phyloP scores from a whole-genome alignment of 2,113 vertebrate genomes.

The Burhinus oedicnemus region DNA sequence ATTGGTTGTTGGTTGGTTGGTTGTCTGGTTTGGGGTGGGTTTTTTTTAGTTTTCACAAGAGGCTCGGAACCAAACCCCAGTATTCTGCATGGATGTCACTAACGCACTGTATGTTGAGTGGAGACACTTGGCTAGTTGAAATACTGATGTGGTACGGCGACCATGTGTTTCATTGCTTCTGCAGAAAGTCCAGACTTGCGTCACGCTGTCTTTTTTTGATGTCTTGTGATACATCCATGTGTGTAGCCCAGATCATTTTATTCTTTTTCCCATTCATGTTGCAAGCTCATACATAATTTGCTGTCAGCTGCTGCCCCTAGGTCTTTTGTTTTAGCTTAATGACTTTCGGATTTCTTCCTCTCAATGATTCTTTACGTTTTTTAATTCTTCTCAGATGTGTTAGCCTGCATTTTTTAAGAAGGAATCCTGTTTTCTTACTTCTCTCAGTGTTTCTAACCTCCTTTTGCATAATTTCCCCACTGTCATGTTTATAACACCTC shows the following conservation, averaged over 20 bases:
- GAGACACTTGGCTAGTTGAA: background rate
- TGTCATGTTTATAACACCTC: constrained; percentile 73
- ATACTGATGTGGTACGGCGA: background rate
- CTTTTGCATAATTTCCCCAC: constrained; percentile 54
- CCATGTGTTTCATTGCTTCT: background rate
- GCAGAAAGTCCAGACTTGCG: background rate
- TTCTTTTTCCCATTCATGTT: constrained; percentile 17
- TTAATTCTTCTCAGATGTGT: constrained; percentile 57
- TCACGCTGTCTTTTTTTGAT: background rate
- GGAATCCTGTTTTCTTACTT: constrained; percentile 57
- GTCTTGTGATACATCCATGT: background rate
- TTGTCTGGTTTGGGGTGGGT: background rate
- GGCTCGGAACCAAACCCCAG: background rate
- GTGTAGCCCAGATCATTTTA: constrained; percentile 29
- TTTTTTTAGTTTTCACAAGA: background rate
- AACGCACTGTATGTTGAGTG: background rate
- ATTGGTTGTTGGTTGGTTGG: background rate
- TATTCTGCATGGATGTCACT: background rate
- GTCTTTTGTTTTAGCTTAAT: constrained; percentile 57
- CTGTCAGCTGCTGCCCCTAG: constrained; percentile 55
- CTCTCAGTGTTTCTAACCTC: constrained; percentile 67
- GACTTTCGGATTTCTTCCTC: constrained; percentile 46
- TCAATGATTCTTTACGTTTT: constrained; percentile 61
- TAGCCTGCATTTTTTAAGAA: constrained; percentile 59
- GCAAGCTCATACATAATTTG: constrained; percentile 49